phyloP scores from a whole-genome alignment of 2,113 vertebrate genomes.

The Ammospiza nelsoni region DNA sequence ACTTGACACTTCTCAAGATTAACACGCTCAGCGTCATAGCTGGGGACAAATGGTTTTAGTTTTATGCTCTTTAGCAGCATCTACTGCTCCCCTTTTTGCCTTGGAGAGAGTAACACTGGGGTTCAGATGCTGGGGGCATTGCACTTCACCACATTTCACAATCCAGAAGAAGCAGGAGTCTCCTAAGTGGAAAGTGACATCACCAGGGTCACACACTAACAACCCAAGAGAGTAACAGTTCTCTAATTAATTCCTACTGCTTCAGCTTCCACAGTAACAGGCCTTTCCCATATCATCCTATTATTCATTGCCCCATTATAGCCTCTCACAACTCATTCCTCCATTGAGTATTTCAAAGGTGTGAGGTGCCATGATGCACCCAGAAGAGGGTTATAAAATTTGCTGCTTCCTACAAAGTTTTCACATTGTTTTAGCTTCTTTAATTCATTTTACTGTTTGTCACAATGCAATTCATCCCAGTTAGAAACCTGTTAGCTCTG shows the following conservation, averaged over 20 bases:
- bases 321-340: not conserved
- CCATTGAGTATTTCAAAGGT: not conserved
- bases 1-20: not conserved
- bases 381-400: not conserved
- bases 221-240: not conserved
- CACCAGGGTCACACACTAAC: not conserved
- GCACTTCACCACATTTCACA: not conserved
- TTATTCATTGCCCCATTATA: not conserved
- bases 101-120: not conserved
- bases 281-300: not conserved
- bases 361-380: not conserved
- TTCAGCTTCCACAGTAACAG: not conserved
- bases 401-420: not conserved
- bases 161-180: not conserved
- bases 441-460: not conserved
- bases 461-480: constrained; percentile 1
- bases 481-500: constrained; percentile 49
- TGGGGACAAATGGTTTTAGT: not conserved
- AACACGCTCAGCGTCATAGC: not conserved
- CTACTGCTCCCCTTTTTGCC: not conserved
- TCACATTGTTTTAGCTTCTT: not conserved
- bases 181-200: not conserved
- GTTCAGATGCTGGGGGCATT: not conserved
- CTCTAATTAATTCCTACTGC: constrained; percentile 7
- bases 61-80: not conserved